These are phyloP conservation scores for Fulmarus glacialis DNA, from an alignment of 2,113 vertebrate genomes.

Conservation along the genomic window DNA sequence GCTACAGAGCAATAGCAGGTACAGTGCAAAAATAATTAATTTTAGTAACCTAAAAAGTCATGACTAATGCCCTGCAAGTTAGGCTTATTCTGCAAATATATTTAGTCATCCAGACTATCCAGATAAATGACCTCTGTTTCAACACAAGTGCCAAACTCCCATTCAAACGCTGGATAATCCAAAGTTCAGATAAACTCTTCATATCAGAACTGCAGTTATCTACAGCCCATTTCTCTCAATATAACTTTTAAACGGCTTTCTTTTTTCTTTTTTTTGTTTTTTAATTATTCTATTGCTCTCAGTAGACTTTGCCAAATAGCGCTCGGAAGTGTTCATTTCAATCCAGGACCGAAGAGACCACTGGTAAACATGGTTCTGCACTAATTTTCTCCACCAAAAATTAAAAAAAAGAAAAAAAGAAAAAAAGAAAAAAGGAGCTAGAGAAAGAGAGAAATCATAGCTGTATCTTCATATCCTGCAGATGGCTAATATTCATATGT, in stretches of 20 bases:
- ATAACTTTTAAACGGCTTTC: not conserved
- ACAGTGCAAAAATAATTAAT: not conserved
- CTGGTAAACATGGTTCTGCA: not conserved
- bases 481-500: conserved; percentile 41
- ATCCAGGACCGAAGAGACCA: not conserved
- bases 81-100: not conserved
- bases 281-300: not conserved
- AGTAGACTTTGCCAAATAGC: not conserved
- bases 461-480: not conserved
- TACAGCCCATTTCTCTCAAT: not conserved
- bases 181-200: not conserved
- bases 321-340: not conserved
- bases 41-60: not conserved
- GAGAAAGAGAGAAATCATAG: not conserved
- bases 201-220: not conserved
- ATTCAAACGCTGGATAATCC: not conserved
- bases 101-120: not conserved
- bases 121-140: not conserved
- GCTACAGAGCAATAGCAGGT: not conserved
- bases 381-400: not conserved
- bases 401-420: no score
- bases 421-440: not conserved
- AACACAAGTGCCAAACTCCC: not conserved
- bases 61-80: not conserved
- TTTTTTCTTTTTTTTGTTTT: no score